Evolutionary conservation across 2,888 invertebrate species (phyloP), one percentile per base, ranked within the genome.

Genomic region (Idaea dimidiata): DNA sequence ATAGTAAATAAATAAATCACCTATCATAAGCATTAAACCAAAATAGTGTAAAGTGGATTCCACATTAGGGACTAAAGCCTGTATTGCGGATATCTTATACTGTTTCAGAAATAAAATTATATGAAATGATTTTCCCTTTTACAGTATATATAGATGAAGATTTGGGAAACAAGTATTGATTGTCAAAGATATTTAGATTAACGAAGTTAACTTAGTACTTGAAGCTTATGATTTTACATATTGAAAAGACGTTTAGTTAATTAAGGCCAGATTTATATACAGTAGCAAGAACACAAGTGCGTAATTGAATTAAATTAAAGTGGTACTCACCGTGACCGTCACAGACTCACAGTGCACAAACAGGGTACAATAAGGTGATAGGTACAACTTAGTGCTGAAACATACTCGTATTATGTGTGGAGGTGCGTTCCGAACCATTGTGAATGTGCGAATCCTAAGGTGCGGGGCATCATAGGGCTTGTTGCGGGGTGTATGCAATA

Each of bases 271-370:
- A 17, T 24, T 24, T 24, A 24, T 24, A 24, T 24, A 24, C 24
- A 24, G 43, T 61, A 58, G 18, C 1, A 53, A 55, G 57, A 33
- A 24, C 32, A 24, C 18, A 68, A 67, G 76, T 76, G 75, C 75
- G 74, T 69, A 67, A 70, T 61, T 24, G 5, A 24, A 24, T n/a
- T 24, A 24, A 71, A 67, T 62, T 71, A 67, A 71, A 71, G 64
- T 62, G 62, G 72, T 81, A 84, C 84, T 84, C 72, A 84, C 84
- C 83, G 54, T 72, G 62, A 75, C 67, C 59, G 67, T 72, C 71
- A 71, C 68, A 70, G 67, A 62, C 57, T 24, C 66, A 69, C 70
- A 73, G 77, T 78, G 78, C 74, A 72, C 70, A 71, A 71, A 74
- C 63, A 67, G 76, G 75, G 73, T 64, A 73, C 24, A 24, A 24